phyloP scores from a whole-genome alignment of 2,797 vertebrate genomes.

The Hipposideros larvatus region DNA sequence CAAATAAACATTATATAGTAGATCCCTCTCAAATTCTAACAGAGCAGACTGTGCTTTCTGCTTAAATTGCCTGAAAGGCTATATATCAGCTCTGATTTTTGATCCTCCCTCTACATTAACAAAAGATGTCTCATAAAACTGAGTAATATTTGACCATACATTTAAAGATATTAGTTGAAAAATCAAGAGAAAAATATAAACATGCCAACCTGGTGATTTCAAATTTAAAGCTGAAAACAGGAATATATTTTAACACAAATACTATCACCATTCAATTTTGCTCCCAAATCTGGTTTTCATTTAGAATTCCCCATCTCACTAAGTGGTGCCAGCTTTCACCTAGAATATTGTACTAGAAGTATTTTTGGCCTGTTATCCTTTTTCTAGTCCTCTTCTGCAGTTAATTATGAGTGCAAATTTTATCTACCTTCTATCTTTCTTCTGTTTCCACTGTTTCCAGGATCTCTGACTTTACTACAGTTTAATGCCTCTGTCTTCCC shows the following conservation, averaged over 20 bases:
- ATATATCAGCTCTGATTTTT: not conserved
- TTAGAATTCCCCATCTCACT: not conserved
- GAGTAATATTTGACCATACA: not conserved
- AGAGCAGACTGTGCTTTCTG: not conserved
- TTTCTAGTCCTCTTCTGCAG: not conserved
- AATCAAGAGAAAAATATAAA: slow-evolving; percentile 29
- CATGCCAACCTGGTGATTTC: not conserved
- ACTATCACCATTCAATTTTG: slow-evolving; percentile 35
- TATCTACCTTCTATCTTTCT: not conserved
- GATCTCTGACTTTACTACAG: not conserved
- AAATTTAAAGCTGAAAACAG: slow-evolving; percentile 46
- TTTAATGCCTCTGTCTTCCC: not conserved
- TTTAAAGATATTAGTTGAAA: slow-evolving; percentile 33
- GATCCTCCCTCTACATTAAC: not conserved
- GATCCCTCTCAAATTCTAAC: slow-evolving; percentile 29
- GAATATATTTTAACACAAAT: slow-evolving; percentile 39
- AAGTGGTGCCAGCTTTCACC: not conserved
- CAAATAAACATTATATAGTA: not conserved
- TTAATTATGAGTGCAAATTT: slow-evolving; percentile 33
- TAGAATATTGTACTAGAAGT: not conserved
- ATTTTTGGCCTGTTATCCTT: not conserved
- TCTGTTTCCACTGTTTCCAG: not conserved
- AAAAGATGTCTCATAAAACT: slow-evolving; percentile 51
- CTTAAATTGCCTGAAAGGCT: not conserved
- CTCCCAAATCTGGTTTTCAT: not conserved